These are phyloP conservation scores for Sigmodon hispidus DNA, from an alignment of 2,113 vertebrate species.

Conservation along the genomic window DNA sequence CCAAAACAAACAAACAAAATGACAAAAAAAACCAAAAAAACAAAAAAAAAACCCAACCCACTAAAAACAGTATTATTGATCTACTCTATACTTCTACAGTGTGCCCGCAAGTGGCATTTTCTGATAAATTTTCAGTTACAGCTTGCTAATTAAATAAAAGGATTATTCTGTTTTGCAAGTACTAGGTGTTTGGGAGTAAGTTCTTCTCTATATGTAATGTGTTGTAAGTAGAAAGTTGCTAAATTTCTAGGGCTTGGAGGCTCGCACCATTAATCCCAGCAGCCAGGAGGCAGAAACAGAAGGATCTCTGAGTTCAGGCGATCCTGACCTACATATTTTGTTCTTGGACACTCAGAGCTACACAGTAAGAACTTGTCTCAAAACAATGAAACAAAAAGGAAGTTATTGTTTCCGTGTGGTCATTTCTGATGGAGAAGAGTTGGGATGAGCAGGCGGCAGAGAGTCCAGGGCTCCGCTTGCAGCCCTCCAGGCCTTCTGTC, in stretches of 20 bases:
- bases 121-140: conserved; percentile 8
- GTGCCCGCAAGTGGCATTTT: background rate
- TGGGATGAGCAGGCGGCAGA: background rate
- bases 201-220: conserved; percentile 39
- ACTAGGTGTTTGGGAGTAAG: background rate
- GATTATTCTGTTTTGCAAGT: conserved; percentile 23
- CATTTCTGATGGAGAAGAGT: background rate
- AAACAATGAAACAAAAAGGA: background rate
- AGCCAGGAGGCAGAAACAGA: no score
- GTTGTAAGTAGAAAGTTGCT: conserved; percentile 37
- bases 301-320: background rate
- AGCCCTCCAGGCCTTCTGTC: background rate
- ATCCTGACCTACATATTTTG: background rate
- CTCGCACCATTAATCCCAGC: background rate
- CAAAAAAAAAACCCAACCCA: background rate
- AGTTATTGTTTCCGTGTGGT: background rate
- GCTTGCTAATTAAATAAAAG: conserved; percentile 59
- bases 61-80: background rate
- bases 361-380: background rate
- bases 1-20: background rate
- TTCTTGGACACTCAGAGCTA: background rate
- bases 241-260: background rate
- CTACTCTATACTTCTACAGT: background rate
- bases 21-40: background rate
- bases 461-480: background rate